Evolutionary conservation across 2,888 invertebrate genomes (phyloP).

Genomic region (Ectobius pallidus): DNA sequence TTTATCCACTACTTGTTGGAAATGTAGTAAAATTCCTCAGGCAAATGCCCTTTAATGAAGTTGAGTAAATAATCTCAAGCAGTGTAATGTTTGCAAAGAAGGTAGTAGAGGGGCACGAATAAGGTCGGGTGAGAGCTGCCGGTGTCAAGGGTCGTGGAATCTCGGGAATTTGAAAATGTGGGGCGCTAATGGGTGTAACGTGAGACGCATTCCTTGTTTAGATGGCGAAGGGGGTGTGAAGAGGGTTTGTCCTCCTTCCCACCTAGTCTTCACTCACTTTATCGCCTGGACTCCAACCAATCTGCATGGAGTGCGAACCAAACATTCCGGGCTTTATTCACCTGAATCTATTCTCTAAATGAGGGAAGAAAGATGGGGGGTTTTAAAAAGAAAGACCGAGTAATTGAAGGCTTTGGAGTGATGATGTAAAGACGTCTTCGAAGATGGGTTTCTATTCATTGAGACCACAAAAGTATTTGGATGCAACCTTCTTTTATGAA

Average conservation of each 20-base stretch:
- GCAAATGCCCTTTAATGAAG: background rate
- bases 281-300: background rate
- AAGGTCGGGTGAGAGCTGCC: background rate
- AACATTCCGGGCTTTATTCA: background rate
- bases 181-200: constrained; percentile 25
- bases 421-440: background rate
- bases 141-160: constrained; percentile 14
- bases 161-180: constrained; percentile 27
- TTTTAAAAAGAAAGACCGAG: background rate
- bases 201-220: constrained; percentile 29
- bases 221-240: background rate
- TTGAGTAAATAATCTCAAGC: background rate
- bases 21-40: background rate
- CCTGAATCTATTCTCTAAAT: background rate
- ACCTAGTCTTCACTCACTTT: background rate
- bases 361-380: no score
- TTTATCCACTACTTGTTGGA: no score
- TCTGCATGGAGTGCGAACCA: background rate
- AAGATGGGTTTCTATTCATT: background rate
- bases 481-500: background rate
- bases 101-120: background rate
- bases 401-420: background rate
- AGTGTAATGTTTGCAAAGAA: background rate
- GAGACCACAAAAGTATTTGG: background rate
- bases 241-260: background rate